Percentiles rank a stretch among this genome's conserved stretches.
Evolutionary conservation across 64 coral and sea anemone species (phyloP).

Genomic region (Catalaphyllia jardinei): DNA sequence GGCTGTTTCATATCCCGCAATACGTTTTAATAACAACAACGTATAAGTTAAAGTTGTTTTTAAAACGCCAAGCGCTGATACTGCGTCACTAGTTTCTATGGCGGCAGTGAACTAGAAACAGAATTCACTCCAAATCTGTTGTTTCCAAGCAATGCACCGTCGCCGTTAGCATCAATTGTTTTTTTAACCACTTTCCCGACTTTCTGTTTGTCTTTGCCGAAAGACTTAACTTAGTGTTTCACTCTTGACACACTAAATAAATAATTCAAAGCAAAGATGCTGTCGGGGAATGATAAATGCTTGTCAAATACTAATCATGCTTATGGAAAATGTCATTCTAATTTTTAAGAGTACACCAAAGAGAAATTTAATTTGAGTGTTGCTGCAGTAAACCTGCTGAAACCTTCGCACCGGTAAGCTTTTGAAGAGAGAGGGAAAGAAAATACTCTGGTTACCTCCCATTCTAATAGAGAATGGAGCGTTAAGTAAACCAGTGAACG

Average conservation of each 20-base stretch:
- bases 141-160: conserved; percentile 12
- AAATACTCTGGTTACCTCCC: not conserved
- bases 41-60: not conserved
- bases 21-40: not conserved
- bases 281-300: not conserved
- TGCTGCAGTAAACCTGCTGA: not conserved
- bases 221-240: conserved; percentile 16
- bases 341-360: not conserved
- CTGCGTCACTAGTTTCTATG: conserved; percentile 36
- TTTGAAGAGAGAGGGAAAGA: not conserved
- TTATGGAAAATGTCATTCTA: not conserved
- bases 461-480: not conserved
- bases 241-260: conserved; percentile 47
- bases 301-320: not conserved
- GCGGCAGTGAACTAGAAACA: conserved; percentile 1
- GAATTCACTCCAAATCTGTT: not conserved
- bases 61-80: not conserved
- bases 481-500: not conserved
- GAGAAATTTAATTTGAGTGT: not conserved
- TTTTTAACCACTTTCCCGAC: not conserved
- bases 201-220: conserved; percentile 19
- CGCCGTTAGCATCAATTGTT: conserved; percentile 11
- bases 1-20: not conserved
- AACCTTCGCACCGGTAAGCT: not conserved
- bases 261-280: conserved; percentile 22